phyloP scores from a whole-genome alignment of 2,888 invertebrate genomes.

The Parapristionchus giblindavisi region DNA sequence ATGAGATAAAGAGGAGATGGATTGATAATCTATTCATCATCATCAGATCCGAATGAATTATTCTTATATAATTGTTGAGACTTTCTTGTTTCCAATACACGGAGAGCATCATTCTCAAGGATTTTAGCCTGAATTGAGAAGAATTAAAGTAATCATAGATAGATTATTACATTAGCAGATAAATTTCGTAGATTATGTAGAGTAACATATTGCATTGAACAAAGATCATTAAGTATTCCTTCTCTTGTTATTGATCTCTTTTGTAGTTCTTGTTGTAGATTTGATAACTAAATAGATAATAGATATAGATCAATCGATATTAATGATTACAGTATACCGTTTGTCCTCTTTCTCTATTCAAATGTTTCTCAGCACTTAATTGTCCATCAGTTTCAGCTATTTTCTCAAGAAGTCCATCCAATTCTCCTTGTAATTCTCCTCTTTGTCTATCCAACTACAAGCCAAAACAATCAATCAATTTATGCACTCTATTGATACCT shows the following conservation, averaged over 20 bases:
- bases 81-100: conserved; percentile 44
- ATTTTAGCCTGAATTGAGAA: conserved; percentile 42
- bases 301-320: neutral
- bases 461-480: neutral
- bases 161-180: conserved; percentile 35
- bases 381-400: conserved; percentile 99
- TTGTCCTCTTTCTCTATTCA: conserved; percentile 60
- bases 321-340: conserved; percentile 43
- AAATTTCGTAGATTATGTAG: conserved; percentile 60
- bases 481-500: conserved; percentile 38
- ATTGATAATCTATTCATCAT: conserved; percentile 19
- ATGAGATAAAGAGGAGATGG: neutral
- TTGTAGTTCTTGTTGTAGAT: conserved; percentile 95
- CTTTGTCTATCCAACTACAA: conserved; percentile 73
- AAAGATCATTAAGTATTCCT: conserved; percentile 90
- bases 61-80: conserved; percentile 31
- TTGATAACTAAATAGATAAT: conserved; percentile 83
- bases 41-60: conserved; percentile 2
- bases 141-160: neutral
- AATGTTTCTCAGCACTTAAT: conserved; percentile 84
- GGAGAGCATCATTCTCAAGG: conserved; percentile 49
- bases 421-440: conserved; percentile 92
- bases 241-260: conserved; percentile 98
- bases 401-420: conserved; percentile 94
- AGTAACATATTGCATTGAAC: conserved; percentile 72